These are phyloP conservation scores for Lophotriccus pileatus DNA, from an alignment of 2,797 vertebrate genomes.

Conservation along the genomic window DNA sequence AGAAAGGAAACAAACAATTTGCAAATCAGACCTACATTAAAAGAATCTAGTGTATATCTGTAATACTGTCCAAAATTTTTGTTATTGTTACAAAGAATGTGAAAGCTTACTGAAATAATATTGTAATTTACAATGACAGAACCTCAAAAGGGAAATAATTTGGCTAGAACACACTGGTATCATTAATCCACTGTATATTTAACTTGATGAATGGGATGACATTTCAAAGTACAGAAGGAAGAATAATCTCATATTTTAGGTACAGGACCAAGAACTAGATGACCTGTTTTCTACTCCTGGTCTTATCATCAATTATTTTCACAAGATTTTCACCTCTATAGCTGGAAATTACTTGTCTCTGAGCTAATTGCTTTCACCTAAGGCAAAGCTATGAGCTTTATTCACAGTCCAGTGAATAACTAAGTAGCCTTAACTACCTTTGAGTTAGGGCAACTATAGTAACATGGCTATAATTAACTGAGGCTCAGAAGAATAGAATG, in stretches of 20 bases:
- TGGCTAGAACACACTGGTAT: background rate
- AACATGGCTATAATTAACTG: background rate
- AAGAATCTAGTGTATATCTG: constrained; percentile 39
- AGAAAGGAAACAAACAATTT: constrained; percentile 49
- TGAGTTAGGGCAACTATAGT: background rate
- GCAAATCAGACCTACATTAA: constrained; percentile 31
- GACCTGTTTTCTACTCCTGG: background rate
- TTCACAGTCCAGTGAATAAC: background rate
- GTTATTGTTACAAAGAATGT: constrained; percentile 34
- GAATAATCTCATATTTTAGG: constrained; percentile 22
- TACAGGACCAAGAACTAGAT: background rate
- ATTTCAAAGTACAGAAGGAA: constrained; percentile 20
- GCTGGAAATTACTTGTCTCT: constrained; percentile 1
- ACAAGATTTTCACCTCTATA: background rate
- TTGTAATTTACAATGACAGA: constrained; percentile 37
- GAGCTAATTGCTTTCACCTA: background rate
- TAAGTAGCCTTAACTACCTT: background rate
- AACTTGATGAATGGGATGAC: constrained; percentile 41
- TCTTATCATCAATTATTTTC: background rate
- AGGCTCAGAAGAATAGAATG: background rate
- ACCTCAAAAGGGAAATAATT: constrained; percentile 46
- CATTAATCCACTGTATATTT: constrained; percentile 41
- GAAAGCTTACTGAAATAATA: constrained; percentile 37
- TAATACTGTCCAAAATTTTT: constrained; percentile 42
- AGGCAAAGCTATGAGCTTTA: background rate